Percentiles rank a stretch among this genome's conserved stretches.
Evolutionary conservation across 2,888 invertebrate genomes (phyloP).

Genomic region (Agelastica alni): DNA sequence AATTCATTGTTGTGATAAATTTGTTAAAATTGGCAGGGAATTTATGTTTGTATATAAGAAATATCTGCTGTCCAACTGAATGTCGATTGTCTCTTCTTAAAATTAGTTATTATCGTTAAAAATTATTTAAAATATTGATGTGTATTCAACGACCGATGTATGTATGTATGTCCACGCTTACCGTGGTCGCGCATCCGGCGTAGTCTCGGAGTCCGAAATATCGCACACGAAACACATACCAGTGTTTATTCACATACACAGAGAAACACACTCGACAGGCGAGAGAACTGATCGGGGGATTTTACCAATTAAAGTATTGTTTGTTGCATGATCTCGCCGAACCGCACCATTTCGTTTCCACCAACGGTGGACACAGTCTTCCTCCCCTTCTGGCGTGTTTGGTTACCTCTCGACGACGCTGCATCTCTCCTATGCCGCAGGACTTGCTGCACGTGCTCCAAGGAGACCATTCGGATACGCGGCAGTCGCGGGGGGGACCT

Average conservation of each 20-base stretch:
- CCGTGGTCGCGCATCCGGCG: not conserved
- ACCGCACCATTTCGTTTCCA: conserved; percentile 88
- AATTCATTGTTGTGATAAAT: too few relatives aligned
- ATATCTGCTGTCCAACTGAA: conserved; percentile 20
- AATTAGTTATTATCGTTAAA: conserved; percentile 45
- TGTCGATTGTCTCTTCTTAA: conserved; percentile 46
- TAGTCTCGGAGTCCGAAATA: conserved; percentile 7
- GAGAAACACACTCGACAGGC: conserved; percentile 1
- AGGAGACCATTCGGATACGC: conserved; percentile 82
- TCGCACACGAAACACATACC: conserved; percentile 4
- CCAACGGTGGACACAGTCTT: conserved; percentile 78
- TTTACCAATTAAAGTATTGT: conserved; percentile 67
- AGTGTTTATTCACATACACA: conserved; percentile 16
- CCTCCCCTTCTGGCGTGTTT: conserved; percentile 81
- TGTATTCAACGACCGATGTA: conserved; percentile 30
- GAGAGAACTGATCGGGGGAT: too few relatives aligned
- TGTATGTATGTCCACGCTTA: conserved; percentile 10
- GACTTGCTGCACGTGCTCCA: conserved; percentile 88
- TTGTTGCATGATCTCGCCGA: conserved; percentile 70
- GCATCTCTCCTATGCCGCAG: conserved; percentile 88
- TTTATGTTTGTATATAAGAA: too few relatives aligned
- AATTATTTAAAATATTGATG: conserved; percentile 41
- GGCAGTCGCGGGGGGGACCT: conserved; percentile 77
- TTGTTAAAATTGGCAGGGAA: too few relatives aligned
- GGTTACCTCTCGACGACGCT: conserved; percentile 76